phyloP scores from a whole-genome alignment of 2,888 invertebrate species.

The Acleris holmiana region DNA sequence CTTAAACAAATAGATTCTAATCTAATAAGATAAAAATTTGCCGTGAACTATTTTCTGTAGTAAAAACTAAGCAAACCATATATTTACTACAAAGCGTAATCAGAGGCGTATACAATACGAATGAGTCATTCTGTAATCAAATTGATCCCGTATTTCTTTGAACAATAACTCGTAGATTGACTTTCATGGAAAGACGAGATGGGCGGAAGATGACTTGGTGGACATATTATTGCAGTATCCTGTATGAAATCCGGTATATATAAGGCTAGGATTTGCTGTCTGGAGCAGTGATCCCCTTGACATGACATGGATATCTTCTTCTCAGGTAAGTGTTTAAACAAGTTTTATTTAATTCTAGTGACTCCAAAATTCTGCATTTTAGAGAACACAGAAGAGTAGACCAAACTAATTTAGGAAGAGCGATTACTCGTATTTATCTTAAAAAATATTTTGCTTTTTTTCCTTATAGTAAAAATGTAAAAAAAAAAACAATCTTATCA shows the following conservation, averaged over 20 bases:
- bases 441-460: no score
- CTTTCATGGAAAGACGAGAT: conserved; percentile 67
- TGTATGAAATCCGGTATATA: conserved; percentile 55
- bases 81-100: conserved; percentile 5
- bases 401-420: no score
- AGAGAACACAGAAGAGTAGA: no score
- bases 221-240: conserved; percentile 51
- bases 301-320: conserved; percentile 4
- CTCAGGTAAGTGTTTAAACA: conserved; percentile 8
- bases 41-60: no score
- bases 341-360: not conserved
- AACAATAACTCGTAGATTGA: conserved; percentile 68
- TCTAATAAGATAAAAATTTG: no score
- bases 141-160: conserved; percentile 57
- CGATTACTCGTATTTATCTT: no score
- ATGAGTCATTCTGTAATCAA: conserved; percentile 43
- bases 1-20: no score
- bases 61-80: not conserved
- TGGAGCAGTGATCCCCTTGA: conserved; percentile 41
- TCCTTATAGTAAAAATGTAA: no score
- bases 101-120: conserved; percentile 21
- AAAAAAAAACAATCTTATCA: no score
- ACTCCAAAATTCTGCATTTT: no score
- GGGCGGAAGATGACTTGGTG: conserved; percentile 55
- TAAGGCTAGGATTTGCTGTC: conserved; percentile 43